A percentile compares a stretch with the other conserved stretches of the same genome.
These are phyloP conservation scores for Oceanodroma tethys DNA, from an alignment of 2,113 vertebrate genomes.

Conservation along the genomic window DNA sequence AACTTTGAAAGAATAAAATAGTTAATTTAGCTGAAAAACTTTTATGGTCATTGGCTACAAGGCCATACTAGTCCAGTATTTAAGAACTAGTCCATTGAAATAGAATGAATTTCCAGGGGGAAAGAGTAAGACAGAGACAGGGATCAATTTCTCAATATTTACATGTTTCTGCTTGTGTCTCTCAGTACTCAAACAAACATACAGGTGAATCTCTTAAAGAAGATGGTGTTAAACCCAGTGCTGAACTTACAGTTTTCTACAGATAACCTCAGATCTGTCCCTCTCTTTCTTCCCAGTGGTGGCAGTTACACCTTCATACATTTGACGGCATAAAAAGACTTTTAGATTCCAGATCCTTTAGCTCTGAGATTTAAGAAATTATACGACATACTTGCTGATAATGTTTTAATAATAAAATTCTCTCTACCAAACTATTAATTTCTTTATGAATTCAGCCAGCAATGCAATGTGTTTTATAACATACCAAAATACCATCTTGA, in stretches of 20 bases:
- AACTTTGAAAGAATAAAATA: background rate
- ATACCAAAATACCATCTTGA: background rate
- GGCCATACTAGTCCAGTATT: too few relatives aligned
- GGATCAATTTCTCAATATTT: background rate
- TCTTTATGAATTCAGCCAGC: background rate
- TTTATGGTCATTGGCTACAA: background rate
- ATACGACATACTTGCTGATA: background rate
- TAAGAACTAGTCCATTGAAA: background rate
- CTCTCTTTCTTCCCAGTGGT: background rate
- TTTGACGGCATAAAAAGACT: background rate
- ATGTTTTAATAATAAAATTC: background rate
- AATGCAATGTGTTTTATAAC: background rate
- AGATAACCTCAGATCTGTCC: background rate
- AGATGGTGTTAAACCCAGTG: background rate
- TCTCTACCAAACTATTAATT: background rate
- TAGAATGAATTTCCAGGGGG: background rate
- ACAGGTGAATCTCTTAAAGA: background rate
- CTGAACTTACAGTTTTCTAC: background rate
- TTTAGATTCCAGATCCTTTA: background rate
- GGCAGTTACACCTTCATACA: background rate
- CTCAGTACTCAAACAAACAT: background rate
- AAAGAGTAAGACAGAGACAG: background rate
- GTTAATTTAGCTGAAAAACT: background rate
- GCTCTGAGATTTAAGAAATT: background rate
- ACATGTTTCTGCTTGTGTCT: background rate